Evolutionary conservation across 2,888 invertebrate genomes (phyloP).

Genomic region (Stenurella melanura): DNA sequence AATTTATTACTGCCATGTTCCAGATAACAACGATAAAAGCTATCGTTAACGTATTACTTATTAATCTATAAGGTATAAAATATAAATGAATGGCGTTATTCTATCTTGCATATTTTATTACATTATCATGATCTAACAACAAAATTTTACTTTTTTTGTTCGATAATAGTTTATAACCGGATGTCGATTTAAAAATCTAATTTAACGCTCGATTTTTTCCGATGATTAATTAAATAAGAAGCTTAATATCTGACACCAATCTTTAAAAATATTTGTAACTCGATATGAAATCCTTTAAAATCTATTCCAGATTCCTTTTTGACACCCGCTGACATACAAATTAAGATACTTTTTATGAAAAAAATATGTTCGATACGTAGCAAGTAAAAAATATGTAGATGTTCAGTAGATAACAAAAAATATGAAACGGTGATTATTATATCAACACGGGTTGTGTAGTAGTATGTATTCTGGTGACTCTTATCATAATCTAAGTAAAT

Average conservation of each 20-base stretch:
- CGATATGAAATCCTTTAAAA: conserved; percentile 34
- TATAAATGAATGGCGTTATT: conserved; percentile 13
- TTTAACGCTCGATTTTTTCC: conserved; percentile 36
- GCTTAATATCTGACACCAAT: conserved; percentile 39
- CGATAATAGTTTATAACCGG: conserved; percentile 7
- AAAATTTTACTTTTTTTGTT: conserved; percentile 21
- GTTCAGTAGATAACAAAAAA: conserved; percentile 26
- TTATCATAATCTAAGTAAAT: conserved; percentile 42
- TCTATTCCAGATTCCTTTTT: conserved; percentile 33
- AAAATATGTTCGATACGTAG: conserved; percentile 4
- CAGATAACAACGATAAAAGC: neutral
- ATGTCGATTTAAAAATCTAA: conserved; percentile 19
- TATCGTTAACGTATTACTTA: neutral
- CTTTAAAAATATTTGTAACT: conserved; percentile 42
- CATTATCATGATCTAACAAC: conserved; percentile 26
- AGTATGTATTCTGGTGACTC: conserved; percentile 30
- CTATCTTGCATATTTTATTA: conserved; percentile 31
- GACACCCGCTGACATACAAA: conserved; percentile 40
- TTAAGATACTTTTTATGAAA: conserved; percentile 39
- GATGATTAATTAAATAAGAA: conserved; percentile 38
- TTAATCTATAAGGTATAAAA: conserved; percentile 23
- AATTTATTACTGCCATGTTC: neutral
- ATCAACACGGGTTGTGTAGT: conserved; percentile 36
- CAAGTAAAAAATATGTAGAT: conserved; percentile 24
- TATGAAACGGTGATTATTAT: conserved; percentile 36